Evolutionary conservation across 2,888 invertebrate species (phyloP).

Genomic region (Gastracanthus pulcherrimus): DNA sequence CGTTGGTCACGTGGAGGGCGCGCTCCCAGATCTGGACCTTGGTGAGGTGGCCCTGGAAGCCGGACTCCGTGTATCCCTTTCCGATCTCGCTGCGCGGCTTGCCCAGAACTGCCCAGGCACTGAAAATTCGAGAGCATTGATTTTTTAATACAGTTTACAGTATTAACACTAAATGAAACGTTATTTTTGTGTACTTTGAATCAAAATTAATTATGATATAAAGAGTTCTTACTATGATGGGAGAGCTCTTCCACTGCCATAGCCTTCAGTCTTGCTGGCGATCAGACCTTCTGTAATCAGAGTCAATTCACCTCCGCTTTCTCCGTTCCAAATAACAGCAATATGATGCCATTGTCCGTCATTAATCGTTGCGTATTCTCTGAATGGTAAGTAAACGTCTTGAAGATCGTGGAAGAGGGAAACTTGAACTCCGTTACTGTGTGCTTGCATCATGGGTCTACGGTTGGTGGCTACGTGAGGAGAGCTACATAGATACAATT

Average conservation of each 20-base stretch:
- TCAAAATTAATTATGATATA: constrained; percentile 25
- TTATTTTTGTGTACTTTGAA: background rate
- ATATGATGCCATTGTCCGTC: constrained; percentile 98
- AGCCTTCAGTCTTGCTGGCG: constrained; percentile 94
- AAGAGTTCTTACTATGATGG: constrained; percentile 88
- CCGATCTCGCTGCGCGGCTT: constrained; percentile 85
- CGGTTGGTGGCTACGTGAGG: constrained; percentile 88
- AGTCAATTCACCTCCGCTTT: constrained; percentile 90
- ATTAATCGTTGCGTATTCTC: constrained; percentile 94
- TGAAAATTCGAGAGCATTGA: constrained; percentile 71
- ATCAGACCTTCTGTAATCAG: constrained; percentile 97
- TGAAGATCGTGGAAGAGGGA: constrained; percentile 92
- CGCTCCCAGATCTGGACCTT: constrained; percentile 97
- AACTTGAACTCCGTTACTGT: constrained; percentile 95
- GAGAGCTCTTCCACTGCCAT: constrained; percentile 88
- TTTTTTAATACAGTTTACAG: background rate
- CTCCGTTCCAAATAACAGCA: constrained; percentile 96
- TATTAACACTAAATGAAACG: background rate
- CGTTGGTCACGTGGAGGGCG: constrained; percentile 93
- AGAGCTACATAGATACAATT: no score
- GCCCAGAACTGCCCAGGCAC: constrained; percentile 95
- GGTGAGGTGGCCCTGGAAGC: constrained; percentile 97
- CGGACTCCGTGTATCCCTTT: constrained; percentile 91
- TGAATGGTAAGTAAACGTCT: constrained; percentile 93
- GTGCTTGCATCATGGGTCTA: constrained; percentile 92